Conservation (phyloP, 2,797 vertebrate genomes). For the Chlorospingus flavigularis region DNA sequence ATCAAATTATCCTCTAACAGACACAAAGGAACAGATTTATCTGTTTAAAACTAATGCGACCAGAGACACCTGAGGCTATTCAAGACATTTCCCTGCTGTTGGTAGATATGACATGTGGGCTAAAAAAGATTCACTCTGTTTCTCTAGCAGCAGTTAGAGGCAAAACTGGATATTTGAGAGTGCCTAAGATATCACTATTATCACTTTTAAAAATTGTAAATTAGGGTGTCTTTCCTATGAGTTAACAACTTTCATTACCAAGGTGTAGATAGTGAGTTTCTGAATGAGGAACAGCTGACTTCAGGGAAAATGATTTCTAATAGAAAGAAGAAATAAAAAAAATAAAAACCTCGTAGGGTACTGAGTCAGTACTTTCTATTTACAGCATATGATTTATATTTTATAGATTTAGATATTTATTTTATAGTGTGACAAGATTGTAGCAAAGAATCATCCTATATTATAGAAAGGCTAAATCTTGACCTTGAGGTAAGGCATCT, state of each 20-base stretch:
- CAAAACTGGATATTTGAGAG: neutral
- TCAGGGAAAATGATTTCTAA: neutral
- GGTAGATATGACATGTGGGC: neutral
- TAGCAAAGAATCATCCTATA: neutral
- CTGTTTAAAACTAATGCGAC: neutral
- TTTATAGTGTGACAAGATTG: neutral
- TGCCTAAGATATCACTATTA: neutral
- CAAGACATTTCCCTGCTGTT: neutral
- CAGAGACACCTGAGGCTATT: neutral
- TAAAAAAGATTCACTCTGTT: neutral
- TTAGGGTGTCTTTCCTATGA: neutral
- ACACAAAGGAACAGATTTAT: neutral
- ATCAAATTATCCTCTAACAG: neutral
- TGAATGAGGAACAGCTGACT: neutral
- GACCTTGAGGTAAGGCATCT: neutral
- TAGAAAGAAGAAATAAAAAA: neutral
- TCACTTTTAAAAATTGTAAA: neutral
- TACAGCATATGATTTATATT: neutral
- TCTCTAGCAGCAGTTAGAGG: neutral
- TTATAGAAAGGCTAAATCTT: neutral
- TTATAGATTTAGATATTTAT: neutral
- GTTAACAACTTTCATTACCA: neutral
- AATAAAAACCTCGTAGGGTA: accelerated
- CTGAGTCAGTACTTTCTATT: neutral
- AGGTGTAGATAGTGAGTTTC: neutral